Percentiles rank a stretch among this genome's conserved stretches.
Evolutionary conservation across 2,797 vertebrate genomes (phyloP).

Genomic region (Buphagus erythrorhynchus): DNA sequence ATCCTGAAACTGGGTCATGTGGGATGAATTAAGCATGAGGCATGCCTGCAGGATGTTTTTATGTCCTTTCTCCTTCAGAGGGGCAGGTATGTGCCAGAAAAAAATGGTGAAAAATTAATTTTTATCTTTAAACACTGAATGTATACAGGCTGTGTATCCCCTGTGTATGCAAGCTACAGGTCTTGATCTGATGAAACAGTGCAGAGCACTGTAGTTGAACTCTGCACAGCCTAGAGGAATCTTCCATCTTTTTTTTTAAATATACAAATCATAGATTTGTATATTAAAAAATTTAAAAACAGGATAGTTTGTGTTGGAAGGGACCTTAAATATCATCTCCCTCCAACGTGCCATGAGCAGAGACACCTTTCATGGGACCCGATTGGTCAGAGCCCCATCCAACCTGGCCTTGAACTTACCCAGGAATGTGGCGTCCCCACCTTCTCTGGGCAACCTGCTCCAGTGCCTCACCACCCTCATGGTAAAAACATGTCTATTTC

Average conservation of each 20-base stretch:
- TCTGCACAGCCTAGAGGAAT: not conserved
- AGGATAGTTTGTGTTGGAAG: not conserved
- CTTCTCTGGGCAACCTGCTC: not conserved
- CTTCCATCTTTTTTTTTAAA: rapidly evolving
- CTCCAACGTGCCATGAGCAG: rapidly evolving
- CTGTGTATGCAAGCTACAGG: rapidly evolving
- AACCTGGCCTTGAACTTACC: not conserved
- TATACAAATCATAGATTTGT: not conserved
- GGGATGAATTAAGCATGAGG: rapidly evolving
- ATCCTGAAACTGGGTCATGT: too few relatives aligned
- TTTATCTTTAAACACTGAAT: not conserved
- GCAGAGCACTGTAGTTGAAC: not conserved
- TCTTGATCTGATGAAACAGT: too few relatives aligned
- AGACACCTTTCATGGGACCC: not conserved
- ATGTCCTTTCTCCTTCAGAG: not conserved
- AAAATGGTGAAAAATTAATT: not conserved
- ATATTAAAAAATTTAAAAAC: too few relatives aligned
- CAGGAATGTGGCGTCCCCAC: not conserved
- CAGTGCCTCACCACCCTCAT: not conserved
- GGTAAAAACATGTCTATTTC: not conserved
- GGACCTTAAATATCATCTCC: not conserved
- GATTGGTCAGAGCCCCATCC: not conserved
- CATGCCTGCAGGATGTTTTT: rapidly evolving
- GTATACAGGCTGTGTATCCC: rapidly evolving
- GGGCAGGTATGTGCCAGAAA: not conserved